These are phyloP conservation scores for Aphyosemion australe DNA, from an alignment of 2,113 vertebrate genomes.

Conservation along the genomic window DNA sequence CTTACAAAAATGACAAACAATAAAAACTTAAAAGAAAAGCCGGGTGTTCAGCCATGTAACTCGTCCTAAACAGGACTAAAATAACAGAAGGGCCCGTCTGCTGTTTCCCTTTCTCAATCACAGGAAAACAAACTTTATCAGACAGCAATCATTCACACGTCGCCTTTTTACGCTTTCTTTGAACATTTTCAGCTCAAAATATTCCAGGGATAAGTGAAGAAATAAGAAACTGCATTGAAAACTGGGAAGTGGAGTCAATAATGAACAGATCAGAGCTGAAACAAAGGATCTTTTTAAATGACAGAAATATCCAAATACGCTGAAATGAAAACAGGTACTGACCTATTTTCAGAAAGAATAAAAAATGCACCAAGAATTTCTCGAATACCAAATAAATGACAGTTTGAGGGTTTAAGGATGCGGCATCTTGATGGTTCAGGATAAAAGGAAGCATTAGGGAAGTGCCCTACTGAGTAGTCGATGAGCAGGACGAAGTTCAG, in stretches of 20 bases:
- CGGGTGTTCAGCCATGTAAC: too few relatives aligned
- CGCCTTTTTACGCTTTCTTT: background rate
- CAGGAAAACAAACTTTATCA: background rate
- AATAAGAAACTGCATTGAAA: background rate
- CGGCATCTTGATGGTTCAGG: background rate
- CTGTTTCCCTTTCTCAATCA: background rate
- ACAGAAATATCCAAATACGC: background rate
- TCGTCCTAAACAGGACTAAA: too few relatives aligned
- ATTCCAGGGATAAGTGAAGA: background rate
- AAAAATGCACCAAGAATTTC: too few relatives aligned
- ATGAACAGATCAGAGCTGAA: background rate
- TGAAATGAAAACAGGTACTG: background rate
- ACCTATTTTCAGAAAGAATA: too few relatives aligned
- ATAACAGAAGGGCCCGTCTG: background rate
- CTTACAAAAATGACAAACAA: background rate
- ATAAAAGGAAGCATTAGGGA: background rate
- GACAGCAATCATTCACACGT: conserved; percentile 6
- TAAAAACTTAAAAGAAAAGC: background rate
- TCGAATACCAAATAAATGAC: too few relatives aligned
- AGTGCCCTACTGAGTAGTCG: background rate
- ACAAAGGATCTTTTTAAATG: background rate
- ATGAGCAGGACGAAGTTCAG: background rate
- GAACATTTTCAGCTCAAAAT: background rate
- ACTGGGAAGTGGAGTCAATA: background rate
- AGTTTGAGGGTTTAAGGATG: background rate